These are phyloP conservation scores for Nebria ingens DNA, from an alignment of 1,140 invertebrate genomes.

Conservation along the genomic window DNA sequence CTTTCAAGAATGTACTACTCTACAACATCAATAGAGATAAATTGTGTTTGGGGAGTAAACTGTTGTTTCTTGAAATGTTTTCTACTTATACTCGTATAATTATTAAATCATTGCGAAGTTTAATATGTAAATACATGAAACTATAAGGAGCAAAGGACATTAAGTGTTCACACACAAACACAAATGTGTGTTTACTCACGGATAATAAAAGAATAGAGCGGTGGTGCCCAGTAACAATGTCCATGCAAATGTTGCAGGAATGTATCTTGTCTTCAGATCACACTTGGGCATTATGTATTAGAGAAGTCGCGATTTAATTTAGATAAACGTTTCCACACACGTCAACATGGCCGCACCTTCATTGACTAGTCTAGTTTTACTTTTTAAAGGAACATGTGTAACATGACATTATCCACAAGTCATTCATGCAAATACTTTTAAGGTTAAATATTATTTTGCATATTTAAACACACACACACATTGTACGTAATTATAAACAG, in stretches of 20 bases:
- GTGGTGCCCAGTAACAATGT: slow-evolving; percentile 81
- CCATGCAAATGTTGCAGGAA: slow-evolving; percentile 96
- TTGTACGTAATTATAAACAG: background rate
- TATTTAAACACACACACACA: background rate
- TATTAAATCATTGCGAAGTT: background rate
- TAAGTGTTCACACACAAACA: background rate
- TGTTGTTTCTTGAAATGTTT: too few species aligned
- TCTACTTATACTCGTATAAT: too few species aligned
- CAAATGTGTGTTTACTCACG: slow-evolving; percentile 61
- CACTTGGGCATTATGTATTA: slow-evolving; percentile 79
- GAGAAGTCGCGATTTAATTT: slow-evolving; percentile 34
- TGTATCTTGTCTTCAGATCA: slow-evolving; percentile 84
- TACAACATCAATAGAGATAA: too few species aligned
- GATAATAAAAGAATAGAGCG: slow-evolving; percentile 89
- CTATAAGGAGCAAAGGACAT: background rate
- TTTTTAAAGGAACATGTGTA: slow-evolving; percentile 7
- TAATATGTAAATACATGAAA: slow-evolving; percentile 16
- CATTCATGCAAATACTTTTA: background rate
- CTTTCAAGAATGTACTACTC: too few species aligned
- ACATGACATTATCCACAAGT: background rate
- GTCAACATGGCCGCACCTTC: slow-evolving; percentile 45
- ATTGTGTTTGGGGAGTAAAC: too few species aligned
- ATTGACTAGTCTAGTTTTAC: slow-evolving; percentile 4
- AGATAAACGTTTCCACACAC: slow-evolving; percentile 45
- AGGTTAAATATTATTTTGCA: background rate